Evolutionary conservation across 2,113 vertebrate genomes (phyloP).

Genomic region (Nothocercus nigrocapillus): DNA sequence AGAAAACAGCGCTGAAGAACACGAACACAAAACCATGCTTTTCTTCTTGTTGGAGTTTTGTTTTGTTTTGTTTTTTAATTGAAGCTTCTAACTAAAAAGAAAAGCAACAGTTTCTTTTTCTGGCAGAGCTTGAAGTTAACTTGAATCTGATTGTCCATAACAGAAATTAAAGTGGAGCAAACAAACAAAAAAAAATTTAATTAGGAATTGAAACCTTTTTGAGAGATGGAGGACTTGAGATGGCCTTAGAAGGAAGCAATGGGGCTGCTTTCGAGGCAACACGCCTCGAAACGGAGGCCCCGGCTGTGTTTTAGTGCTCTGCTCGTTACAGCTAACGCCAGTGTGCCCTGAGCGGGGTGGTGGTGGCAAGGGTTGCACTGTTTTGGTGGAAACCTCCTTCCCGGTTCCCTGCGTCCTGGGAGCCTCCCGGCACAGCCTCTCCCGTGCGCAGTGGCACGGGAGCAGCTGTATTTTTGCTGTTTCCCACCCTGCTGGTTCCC

Average conservation of each 20-base stretch:
- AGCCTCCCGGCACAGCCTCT: not conserved
- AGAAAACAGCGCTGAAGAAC: not conserved
- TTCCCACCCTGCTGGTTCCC: not conserved
- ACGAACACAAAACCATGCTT: not conserved
- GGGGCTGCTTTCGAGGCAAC: not conserved
- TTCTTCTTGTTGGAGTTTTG: not conserved
- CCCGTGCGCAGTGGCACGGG: not conserved
- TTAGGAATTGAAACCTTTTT: not conserved
- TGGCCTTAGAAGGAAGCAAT: not conserved
- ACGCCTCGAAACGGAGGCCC: accelerated
- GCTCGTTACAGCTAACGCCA: not conserved
- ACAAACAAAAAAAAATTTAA: not conserved
- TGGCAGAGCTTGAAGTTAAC: not conserved
- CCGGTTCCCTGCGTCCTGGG: not conserved
- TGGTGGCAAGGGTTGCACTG: not conserved
- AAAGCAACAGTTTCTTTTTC: not conserved
- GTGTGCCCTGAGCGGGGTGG: constrained; percentile 24
- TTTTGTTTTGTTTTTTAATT: not conserved
- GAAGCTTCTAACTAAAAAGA: not conserved
- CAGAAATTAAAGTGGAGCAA: not conserved
- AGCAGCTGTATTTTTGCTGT: not conserved
- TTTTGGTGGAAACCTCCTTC: not conserved
- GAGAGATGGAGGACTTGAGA: not conserved
- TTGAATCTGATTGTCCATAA: not conserved
- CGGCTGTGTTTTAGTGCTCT: not conserved